Evolutionary conservation across 2,797 vertebrate genomes (phyloP).

Genomic region (Pseudochirops cupreus): DNA sequence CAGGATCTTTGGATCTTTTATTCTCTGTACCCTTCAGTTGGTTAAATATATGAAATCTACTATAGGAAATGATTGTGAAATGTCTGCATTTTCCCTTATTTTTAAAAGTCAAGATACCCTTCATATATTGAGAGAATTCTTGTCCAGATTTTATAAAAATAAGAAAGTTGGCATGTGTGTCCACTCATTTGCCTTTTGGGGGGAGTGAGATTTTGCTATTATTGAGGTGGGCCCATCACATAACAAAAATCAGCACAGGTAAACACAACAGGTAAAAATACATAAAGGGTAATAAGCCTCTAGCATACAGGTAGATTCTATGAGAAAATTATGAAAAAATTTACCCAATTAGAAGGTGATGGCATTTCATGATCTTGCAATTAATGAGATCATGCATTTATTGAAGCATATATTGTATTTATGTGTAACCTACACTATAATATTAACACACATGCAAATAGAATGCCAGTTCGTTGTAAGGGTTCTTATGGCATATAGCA

Average conservation of each 20-base stretch:
- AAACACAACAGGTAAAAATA: background rate
- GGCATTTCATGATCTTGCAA: background rate
- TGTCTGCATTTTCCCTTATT: too few relatives aligned
- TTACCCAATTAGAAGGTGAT: background rate
- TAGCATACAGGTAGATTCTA: background rate
- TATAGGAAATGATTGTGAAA: background rate
- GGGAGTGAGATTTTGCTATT: background rate
- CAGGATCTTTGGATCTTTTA: background rate
- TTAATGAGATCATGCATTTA: background rate
- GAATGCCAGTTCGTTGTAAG: background rate
- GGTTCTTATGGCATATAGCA: background rate
- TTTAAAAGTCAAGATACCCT: background rate
- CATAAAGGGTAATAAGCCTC: background rate
- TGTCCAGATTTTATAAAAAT: background rate
- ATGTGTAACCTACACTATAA: background rate
- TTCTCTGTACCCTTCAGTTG: background rate
- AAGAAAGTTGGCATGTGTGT: background rate
- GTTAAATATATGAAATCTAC: background rate
- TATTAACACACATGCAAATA: background rate
- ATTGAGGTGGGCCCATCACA: background rate
- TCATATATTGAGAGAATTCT: background rate
- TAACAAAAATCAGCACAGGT: background rate
- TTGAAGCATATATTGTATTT: background rate
- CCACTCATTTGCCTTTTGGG: background rate
- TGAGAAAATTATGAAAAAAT: background rate